Conservation (phyloP, 1,140 invertebrate species). For the Augochlora pura region DNA sequence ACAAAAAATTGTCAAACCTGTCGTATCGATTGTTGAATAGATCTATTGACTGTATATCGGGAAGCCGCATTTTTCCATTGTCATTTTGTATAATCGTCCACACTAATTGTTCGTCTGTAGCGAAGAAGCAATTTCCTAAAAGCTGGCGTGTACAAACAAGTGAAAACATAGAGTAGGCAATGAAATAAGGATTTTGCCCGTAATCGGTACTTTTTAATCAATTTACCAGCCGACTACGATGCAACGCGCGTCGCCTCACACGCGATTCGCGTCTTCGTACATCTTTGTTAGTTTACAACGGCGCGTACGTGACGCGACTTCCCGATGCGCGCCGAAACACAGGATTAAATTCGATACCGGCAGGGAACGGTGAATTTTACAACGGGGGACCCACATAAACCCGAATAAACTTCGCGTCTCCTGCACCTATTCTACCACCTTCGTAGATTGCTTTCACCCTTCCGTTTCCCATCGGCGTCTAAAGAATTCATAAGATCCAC, state of each 20-base stretch:
- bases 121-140: no score
- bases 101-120: no score
- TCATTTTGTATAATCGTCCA: no score
- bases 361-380: conserved; percentile 57
- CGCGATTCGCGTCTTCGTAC: conserved; percentile 32
- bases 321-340: conserved; percentile 38
- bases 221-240: background rate
- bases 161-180: no score
- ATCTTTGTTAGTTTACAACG: conserved; percentile 53
- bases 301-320: conserved; percentile 53
- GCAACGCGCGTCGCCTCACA: conserved; percentile 10
- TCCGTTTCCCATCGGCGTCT: conserved; percentile 52
- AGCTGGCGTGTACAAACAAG: no score
- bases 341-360: conserved; percentile 53
- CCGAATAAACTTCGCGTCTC: conserved; percentile 56
- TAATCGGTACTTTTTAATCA: background rate
- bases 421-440: background rate
- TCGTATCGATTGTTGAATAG: no score
- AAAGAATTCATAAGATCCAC: conserved; percentile 66
- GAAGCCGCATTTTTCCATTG: no score
- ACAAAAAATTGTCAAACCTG: no score
- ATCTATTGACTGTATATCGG: no score
- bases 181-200: background rate
- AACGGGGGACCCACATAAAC: conserved; percentile 47
- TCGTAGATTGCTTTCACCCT: conserved; percentile 52